Percentiles rank a stretch among this genome's conserved stretches.
Evolutionary conservation across 2,888 invertebrate genomes (phyloP).

Genomic region (Rutpela maculata): DNA sequence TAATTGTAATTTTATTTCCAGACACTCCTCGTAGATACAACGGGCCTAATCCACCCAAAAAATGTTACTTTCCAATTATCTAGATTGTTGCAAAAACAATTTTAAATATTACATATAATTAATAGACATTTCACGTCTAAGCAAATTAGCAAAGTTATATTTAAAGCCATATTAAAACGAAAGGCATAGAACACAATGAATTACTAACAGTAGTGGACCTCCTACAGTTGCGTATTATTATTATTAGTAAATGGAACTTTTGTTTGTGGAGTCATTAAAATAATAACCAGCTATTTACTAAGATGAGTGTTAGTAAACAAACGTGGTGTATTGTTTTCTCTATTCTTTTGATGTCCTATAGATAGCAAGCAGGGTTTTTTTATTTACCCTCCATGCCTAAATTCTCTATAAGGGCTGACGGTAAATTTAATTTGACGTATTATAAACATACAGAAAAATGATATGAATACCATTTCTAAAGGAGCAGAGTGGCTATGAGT

Average conservation of each 20-base stretch:
- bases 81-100: not conserved
- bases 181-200: conserved; percentile 4
- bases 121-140: not conserved
- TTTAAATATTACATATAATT: not conserved
- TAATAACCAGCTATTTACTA: conserved; percentile 3
- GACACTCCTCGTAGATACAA: not conserved
- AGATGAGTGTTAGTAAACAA: conserved; percentile 7
- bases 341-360: not conserved
- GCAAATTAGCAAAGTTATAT: not conserved
- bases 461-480: too few species aligned
- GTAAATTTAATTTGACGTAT: not conserved
- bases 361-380: not conserved
- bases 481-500: too few species aligned
- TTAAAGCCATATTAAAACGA: not conserved
- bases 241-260: conserved; percentile 1
- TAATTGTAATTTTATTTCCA: too few species aligned
- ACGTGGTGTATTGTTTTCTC: not conserved
- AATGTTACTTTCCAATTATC: not conserved
- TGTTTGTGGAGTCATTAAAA: conserved; percentile 4
- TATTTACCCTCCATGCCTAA: not conserved
- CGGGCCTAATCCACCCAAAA: not conserved
- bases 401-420: not conserved
- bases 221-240: conserved; percentile 7
- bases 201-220: conserved; percentile 1
- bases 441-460: too few species aligned